phyloP scores from a whole-genome alignment of 2,888 invertebrate species.

The Cyclophora albipunctata region DNA sequence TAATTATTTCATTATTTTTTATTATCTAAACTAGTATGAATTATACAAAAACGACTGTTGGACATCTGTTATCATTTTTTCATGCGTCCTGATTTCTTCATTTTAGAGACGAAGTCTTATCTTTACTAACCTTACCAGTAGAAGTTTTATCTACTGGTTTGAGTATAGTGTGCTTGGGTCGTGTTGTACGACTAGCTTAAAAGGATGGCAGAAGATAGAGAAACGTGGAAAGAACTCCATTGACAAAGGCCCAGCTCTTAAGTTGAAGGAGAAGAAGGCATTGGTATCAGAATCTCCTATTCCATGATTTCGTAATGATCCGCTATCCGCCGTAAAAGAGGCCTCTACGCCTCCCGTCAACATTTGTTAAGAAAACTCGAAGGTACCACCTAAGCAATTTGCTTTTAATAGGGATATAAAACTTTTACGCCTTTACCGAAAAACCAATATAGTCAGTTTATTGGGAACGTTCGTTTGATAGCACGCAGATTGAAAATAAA shows the following conservation, averaged over 20 bases:
- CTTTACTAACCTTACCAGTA: no score
- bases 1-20: no score
- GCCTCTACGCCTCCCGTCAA: conserved; percentile 3
- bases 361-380: conserved; percentile 14
- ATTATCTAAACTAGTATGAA: no score
- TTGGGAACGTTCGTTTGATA: conserved; percentile 5
- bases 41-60: not conserved
- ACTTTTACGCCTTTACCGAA: conserved; percentile 15
- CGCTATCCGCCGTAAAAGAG: conserved; percentile 1
- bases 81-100: no score
- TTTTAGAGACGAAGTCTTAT: no score
- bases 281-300: not conserved
- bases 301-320: not conserved
- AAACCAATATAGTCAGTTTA: conserved; percentile 14
- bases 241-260: no score
- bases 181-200: no score
- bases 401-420: conserved; percentile 15
- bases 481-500: conserved; percentile 11
- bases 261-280: not conserved
- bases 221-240: no score
- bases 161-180: no score
- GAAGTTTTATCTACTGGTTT: no score
- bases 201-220: no score
- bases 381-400: conserved; percentile 11
- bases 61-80: not conserved